Percentiles rank a stretch among this genome's conserved stretches.
Conservation (phyloP, 2,113 vertebrate genomes). For the Carassius carassius region DNA sequence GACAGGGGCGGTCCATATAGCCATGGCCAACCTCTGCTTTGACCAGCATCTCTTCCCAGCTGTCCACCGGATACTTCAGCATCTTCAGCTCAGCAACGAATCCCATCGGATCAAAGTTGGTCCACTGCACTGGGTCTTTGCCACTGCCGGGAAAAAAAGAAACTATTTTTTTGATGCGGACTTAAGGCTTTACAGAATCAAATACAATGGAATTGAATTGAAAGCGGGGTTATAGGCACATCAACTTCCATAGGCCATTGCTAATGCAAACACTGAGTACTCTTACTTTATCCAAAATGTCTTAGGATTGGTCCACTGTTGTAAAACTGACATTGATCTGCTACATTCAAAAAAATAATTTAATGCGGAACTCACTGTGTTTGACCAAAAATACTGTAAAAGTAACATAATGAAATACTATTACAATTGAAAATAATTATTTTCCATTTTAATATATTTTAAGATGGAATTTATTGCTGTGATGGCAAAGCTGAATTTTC, state of each 20-base stretch:
- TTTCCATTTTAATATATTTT: too few species aligned
- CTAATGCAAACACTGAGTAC: not conserved
- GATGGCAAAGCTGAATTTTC: too few species aligned
- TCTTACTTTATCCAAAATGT: not conserved
- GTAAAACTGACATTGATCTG: too few species aligned
- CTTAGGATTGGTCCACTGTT: not conserved
- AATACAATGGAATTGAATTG: not conserved
- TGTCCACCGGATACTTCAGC: constrained; percentile 82
- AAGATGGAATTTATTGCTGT: too few species aligned
- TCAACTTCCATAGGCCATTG: not conserved
- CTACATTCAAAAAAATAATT: too few species aligned
- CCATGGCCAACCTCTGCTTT: constrained; percentile 94
- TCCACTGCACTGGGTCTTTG: constrained; percentile 90
- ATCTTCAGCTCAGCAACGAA: constrained; percentile 90
- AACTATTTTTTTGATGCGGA: not conserved
- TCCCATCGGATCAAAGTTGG: constrained; percentile 95
- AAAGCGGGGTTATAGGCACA: not conserved
- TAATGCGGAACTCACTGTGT: too few species aligned
- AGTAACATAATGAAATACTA: too few species aligned
- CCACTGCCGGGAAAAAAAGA: constrained; percentile 73
- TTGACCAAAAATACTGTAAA: too few species aligned
- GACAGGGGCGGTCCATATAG: constrained; percentile 97
- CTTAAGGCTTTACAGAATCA: not conserved
- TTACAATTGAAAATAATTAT: too few species aligned
- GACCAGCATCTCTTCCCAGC: constrained; percentile 93